Evolutionary conservation across 2,113 vertebrate species (phyloP), one percentile per base, ranked within the genome.

Genomic region (Pungitius pungitius): DNA sequence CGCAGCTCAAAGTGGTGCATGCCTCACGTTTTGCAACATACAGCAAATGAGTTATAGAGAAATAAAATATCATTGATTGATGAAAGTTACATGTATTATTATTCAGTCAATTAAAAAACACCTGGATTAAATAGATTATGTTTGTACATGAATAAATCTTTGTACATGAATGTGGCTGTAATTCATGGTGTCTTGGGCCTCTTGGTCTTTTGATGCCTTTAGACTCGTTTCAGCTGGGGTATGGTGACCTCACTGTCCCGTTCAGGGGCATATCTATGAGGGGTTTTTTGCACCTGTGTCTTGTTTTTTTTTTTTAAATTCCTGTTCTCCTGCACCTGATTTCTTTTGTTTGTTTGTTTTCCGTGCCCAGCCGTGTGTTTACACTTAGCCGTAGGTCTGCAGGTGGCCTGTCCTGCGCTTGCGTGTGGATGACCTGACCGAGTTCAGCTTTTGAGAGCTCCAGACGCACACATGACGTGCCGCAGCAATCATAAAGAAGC

Each of bases 401-500:
- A 15, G 37, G 37, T 62, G 58, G 66, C 61, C 65, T 47, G 30
- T 69, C 60, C 43, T 79, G 30, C 33, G 58, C 18, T 35, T 35
- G 33, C 7, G 33, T 49, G 60, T 61, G 45, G 35, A 77, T 76
- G 84, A 60, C 5, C 40, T 61, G 68, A 85, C 83, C 86, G 87
- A 78, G 75, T 84, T 73, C 74, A 71, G 73, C 76, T 85, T 81
- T 81, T 85, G 73, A 88, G 77, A 73, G 64, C 78, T 70, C 15
- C 68, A 69, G 84, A 74, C 33, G 20, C 73, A 77, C 85, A 85
- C 85, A 84, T 67, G 69, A 81, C 83, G 75, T 24, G 4, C 61
- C 58, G 43, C 68, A 71, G 72, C 66, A 43, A 78, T 84, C 70
- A 86, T 85, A 89, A 90, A 92, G 84, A 81, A 78, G 54, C 78